These are phyloP conservation scores for Blomia tropicalis DNA, from an alignment of 2,888 invertebrate species.

Conservation along the genomic window DNA sequence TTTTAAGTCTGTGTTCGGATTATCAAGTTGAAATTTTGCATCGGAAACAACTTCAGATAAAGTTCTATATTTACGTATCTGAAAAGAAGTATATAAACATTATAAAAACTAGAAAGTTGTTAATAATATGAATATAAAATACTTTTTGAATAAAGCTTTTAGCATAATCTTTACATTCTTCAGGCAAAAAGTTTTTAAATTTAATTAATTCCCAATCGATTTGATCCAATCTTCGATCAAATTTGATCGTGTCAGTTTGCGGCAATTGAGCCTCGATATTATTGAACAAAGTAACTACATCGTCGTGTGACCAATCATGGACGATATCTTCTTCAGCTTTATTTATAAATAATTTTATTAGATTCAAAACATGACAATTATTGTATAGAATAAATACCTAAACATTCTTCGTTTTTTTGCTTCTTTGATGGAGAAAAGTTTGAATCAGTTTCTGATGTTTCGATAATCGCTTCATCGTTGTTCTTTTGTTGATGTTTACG, in stretches of 20 bases:
- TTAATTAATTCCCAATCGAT: constrained; percentile 31
- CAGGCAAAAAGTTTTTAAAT: constrained; percentile 39
- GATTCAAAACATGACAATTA: too few relatives aligned
- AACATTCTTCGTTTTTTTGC: too few relatives aligned
- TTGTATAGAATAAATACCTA: too few relatives aligned
- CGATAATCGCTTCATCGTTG: too few relatives aligned
- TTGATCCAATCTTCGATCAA: constrained; percentile 28
- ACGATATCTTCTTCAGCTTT: too few relatives aligned
- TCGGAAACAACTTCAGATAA: constrained; percentile 40
- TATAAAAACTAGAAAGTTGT: not conserved
- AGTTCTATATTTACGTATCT: constrained; percentile 40
- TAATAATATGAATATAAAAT: not conserved
- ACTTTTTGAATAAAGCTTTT: not conserved
- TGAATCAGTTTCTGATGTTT: too few relatives aligned
- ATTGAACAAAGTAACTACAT: constrained; percentile 27
- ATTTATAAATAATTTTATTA: too few relatives aligned
- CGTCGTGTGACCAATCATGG: too few relatives aligned
- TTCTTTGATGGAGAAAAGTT: too few relatives aligned
- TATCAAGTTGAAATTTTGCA: constrained; percentile 39
- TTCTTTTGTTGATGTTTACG: too few relatives aligned
- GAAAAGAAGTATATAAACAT: not conserved
- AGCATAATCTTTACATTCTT: constrained; percentile 38
- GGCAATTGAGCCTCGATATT: constrained; percentile 28
- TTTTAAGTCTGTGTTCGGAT: constrained; percentile 39
- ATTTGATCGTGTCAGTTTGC: constrained; percentile 29